These are phyloP conservation scores for Clunio marinus DNA, from an alignment of 2,888 invertebrate species.

Conservation along the genomic window DNA sequence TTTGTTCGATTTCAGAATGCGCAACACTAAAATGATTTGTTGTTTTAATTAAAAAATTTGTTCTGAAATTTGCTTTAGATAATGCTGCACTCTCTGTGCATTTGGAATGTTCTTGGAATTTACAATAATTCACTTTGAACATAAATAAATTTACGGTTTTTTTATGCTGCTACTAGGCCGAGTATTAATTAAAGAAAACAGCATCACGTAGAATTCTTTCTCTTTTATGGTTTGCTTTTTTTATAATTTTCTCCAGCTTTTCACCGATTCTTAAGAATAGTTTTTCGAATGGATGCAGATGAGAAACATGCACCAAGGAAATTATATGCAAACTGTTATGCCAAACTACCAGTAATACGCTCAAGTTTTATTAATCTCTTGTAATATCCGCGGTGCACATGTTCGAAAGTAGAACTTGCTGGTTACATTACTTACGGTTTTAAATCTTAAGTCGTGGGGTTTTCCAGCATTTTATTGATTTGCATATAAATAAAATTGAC, in stretches of 20 bases:
- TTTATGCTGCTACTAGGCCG: constrained; percentile 14
- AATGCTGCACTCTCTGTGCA: background rate
- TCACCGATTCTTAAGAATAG: background rate
- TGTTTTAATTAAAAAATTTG: constrained; percentile 31
- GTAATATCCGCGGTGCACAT: too few relatives aligned
- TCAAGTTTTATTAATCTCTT: constrained; percentile 6
- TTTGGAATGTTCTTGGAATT: constrained; percentile 22
- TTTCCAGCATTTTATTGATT: too few relatives aligned
- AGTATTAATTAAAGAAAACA: constrained; percentile 14
- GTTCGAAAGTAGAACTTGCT: too few relatives aligned
- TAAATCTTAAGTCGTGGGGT: too few relatives aligned
- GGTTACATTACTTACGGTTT: too few relatives aligned
- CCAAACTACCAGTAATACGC: background rate
- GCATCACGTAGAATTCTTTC: constrained; percentile 10
- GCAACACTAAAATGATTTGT: constrained; percentile 32
- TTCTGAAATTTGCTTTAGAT: constrained; percentile 17
- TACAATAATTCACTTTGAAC: constrained; percentile 26
- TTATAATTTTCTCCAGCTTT: too few relatives aligned
- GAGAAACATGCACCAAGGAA: background rate
- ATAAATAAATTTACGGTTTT: constrained; percentile 25
- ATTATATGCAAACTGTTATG: background rate
- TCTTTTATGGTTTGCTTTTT: background rate
- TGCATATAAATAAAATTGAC: too few relatives aligned
- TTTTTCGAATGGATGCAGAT: background rate
- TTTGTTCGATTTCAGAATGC: constrained; percentile 12